Evolutionary conservation across 2,113 vertebrate genomes (phyloP).

Genomic region (Leiothrix lutea): DNA sequence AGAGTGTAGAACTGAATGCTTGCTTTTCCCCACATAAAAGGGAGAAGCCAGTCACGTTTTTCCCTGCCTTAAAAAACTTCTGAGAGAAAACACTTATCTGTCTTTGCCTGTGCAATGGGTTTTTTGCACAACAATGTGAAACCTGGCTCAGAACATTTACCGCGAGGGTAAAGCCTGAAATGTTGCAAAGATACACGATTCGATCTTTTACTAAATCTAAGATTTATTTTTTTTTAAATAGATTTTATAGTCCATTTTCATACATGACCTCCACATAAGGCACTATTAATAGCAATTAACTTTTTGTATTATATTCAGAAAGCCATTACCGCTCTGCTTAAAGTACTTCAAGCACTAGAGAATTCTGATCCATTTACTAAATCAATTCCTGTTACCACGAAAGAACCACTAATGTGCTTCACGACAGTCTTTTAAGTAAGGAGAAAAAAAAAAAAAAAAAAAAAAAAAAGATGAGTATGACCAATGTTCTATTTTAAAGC

Average conservation of each 20-base stretch:
- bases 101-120: neutral
- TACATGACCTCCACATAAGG: constrained; percentile 19
- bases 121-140: neutral
- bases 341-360: constrained; percentile 57
- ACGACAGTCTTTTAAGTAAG: neutral
- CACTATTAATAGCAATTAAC: constrained; percentile 55
- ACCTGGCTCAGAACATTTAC: neutral
- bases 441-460: neutral
- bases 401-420: constrained; percentile 27
- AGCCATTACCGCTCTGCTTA: constrained; percentile 37
- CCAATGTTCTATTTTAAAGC: constrained; percentile 25
- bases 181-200: neutral
- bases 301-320: constrained; percentile 41
- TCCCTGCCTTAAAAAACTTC: neutral
- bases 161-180: neutral
- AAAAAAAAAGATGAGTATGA: neutral
- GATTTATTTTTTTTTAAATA: neutral
- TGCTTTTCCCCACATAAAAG: fast-evolving
- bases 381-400: constrained; percentile 49
- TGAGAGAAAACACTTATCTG: neutral
- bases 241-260: constrained; percentile 19
- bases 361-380: constrained; percentile 40
- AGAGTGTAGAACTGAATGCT: neutral
- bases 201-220: neutral
- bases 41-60: neutral